Percentiles rank a stretch among this genome's conserved stretches.
Evolutionary conservation across 2,113 vertebrate species (phyloP).

Genomic region (Scophthalmus maximus): DNA sequence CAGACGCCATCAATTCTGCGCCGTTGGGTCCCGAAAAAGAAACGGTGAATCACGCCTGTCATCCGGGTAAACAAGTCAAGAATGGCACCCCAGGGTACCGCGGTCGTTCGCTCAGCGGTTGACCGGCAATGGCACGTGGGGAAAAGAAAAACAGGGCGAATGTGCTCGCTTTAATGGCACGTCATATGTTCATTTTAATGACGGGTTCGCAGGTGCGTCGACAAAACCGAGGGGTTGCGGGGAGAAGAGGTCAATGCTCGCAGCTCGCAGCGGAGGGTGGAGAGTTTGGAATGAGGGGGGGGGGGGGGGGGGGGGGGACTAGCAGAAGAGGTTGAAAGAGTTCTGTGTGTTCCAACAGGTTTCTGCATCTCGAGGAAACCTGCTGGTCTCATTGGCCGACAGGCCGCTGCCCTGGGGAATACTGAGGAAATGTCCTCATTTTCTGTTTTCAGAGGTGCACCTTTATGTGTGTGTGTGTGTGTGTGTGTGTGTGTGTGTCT

Average conservation of each 20-base stretch:
- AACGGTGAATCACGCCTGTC: slow-evolving; percentile 60
- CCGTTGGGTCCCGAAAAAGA: slow-evolving; percentile 48
- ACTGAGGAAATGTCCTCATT: slow-evolving; percentile 70
- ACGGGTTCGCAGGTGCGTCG: slow-evolving; percentile 67
- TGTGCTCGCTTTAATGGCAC: slow-evolving; percentile 52
- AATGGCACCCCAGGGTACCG: slow-evolving; percentile 53
- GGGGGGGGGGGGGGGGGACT: slow-evolving; percentile 23
- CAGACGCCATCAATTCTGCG: slow-evolving; percentile 67
- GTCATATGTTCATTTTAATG: slow-evolving; percentile 66
- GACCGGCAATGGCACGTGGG: neutral
- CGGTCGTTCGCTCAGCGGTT: slow-evolving; percentile 39
- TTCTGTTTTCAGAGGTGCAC: slow-evolving; percentile 58
- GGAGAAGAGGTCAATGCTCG: slow-evolving; percentile 48
- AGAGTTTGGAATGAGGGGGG: slow-evolving; percentile 9
- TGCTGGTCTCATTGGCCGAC: slow-evolving; percentile 48
- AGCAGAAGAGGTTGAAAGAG: slow-evolving; percentile 56
- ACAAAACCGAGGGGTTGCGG: slow-evolving; percentile 14
- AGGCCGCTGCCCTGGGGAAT: slow-evolving; percentile 42
- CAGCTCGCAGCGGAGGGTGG: neutral
- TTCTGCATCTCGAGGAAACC: slow-evolving; percentile 48
- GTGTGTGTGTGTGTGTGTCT: neutral
- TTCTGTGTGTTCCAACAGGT: slow-evolving; percentile 64
- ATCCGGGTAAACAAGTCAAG: slow-evolving; percentile 62
- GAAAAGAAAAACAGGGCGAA: slow-evolving; percentile 61
- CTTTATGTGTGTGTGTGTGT: slow-evolving; percentile 8